Evolutionary conservation across 2,797 vertebrate genomes (phyloP).

Genomic region (Xiphophorus birchmanni): DNA sequence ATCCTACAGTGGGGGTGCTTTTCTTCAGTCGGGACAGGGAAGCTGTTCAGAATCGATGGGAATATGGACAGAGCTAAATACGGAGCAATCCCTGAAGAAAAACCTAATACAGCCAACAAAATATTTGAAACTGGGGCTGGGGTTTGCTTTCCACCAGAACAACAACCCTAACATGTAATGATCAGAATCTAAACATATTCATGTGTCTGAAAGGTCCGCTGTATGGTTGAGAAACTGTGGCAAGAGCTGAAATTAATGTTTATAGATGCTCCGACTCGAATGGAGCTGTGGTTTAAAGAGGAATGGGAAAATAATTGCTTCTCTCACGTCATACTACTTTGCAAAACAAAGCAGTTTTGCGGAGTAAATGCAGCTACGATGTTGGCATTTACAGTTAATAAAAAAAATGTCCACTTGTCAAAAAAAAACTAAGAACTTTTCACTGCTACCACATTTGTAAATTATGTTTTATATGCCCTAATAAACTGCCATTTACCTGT

Average conservation of each 20-base stretch:
- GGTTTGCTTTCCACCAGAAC: not conserved
- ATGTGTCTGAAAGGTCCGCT: not conserved
- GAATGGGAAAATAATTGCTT: not conserved
- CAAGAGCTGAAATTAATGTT: not conserved
- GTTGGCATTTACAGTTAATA: conserved; percentile 49
- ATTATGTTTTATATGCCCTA: conserved; percentile 57
- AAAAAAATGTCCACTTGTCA: conserved; percentile 22
- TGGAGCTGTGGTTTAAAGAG: not conserved
- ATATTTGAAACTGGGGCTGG: not conserved
- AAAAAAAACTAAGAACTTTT: conserved; percentile 50
- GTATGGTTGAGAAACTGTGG: not conserved
- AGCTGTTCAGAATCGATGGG: not conserved
- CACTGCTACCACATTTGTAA: conserved; percentile 61
- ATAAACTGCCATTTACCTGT: conserved; percentile 68
- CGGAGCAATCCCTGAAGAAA: not conserved
- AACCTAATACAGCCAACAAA: not conserved
- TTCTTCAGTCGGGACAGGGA: not conserved
- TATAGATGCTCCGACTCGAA: not conserved
- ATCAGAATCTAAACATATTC: not conserved
- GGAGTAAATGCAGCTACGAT: conserved; percentile 56
- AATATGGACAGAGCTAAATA: not conserved
- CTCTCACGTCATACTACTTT: not conserved
- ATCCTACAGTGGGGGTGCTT: not conserved
- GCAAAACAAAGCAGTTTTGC: conserved; percentile 66
- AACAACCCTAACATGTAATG: not conserved